Conservation (phyloP, 2,113 vertebrate species). For the Heterocephalus glaber region DNA sequence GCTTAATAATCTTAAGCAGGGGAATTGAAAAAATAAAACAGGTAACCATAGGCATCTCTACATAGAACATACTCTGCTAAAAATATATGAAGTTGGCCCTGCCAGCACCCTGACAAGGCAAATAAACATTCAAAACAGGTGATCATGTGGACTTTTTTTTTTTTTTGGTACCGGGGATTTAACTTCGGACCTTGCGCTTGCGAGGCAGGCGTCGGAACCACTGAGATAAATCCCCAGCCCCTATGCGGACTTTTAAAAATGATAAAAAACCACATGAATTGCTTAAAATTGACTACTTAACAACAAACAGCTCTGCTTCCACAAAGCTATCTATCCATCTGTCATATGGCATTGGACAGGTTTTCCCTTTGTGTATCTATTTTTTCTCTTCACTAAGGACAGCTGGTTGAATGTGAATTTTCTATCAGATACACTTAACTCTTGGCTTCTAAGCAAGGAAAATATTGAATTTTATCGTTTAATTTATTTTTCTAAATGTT, state of each 20-base stretch:
- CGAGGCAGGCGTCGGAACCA: too few species aligned
- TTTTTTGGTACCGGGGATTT: too few species aligned
- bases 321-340: conserved; percentile 52
- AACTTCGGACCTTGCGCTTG: too few species aligned
- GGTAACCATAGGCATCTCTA: background rate
- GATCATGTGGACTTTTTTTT: conserved; percentile 48
- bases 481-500: conserved; percentile 47
- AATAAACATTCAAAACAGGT: conserved; percentile 52
- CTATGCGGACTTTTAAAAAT: conserved; percentile 42
- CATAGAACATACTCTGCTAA: background rate
- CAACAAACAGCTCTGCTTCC: conserved; percentile 50
- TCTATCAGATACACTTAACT: conserved; percentile 72
- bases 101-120: conserved; percentile 15
- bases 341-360: conserved; percentile 58
- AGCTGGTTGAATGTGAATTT: conserved; percentile 70
- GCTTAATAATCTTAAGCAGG: background rate
- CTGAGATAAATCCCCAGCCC: too few species aligned
- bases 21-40: background rate
- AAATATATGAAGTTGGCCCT: background rate
- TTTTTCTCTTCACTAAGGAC: conserved; percentile 70
- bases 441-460: conserved; percentile 64
- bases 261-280: conserved; percentile 62
- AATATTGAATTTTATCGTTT: conserved; percentile 57
- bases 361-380: conserved; percentile 70
- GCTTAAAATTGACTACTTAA: conserved; percentile 65